phyloP scores from a whole-genome alignment of 1,140 invertebrate species.

The Sitobion miscanthi region DNA sequence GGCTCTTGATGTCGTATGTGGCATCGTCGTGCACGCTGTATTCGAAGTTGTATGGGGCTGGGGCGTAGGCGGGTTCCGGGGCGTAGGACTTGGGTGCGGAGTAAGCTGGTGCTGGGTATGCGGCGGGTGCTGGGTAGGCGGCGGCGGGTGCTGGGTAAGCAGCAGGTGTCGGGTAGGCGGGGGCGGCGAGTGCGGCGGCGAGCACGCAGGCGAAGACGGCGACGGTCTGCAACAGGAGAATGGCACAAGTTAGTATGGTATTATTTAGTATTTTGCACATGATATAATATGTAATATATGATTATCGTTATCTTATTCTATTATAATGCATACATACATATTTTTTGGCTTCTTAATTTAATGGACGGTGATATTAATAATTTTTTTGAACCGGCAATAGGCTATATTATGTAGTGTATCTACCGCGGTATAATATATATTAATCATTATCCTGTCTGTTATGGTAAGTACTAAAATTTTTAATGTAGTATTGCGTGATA shows the following conservation, averaged over 20 bases:
- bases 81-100: constrained; percentile 42
- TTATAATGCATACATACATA: neutral
- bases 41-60: constrained; percentile 65
- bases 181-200: neutral
- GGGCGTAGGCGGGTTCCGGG: constrained; percentile 60
- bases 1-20: constrained; percentile 70
- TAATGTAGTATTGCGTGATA: neutral
- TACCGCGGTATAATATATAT: neutral
- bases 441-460: no score
- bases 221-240: constrained; percentile 24
- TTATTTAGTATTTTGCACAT: neutral
- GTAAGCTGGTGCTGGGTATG: constrained; percentile 30
- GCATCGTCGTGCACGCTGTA: constrained; percentile 67
- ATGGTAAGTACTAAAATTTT: no score
- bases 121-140: constrained; percentile 9
- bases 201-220: constrained; percentile 35
- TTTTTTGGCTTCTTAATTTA: neutral
- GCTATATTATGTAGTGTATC: neutral
- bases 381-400: neutral
- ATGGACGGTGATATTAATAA: neutral
- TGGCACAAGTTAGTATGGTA: neutral
- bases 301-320: neutral
- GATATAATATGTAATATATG: neutral
- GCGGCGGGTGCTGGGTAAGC: constrained; percentile 33
- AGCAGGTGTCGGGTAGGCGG: neutral